phyloP scores from a whole-genome alignment of 2,113 vertebrate species.

The Nibea coibor region DNA sequence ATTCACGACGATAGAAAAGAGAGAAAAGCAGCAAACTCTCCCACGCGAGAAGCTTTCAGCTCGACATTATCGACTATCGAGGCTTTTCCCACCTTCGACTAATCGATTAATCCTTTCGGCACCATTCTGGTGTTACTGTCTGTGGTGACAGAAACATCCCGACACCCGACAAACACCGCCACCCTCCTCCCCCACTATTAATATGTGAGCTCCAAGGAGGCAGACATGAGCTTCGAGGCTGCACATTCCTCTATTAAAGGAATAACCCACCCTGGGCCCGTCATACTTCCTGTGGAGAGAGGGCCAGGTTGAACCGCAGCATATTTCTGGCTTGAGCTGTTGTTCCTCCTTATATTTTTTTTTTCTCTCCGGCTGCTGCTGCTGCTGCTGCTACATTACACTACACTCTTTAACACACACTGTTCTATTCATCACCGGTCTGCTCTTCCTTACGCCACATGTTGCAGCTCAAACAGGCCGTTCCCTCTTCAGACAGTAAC shows the following conservation, averaged over 20 bases:
- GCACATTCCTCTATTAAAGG: conserved; percentile 83
- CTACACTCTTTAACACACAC: conserved; percentile 70
- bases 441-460: conserved; percentile 58
- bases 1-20: too few relatives aligned
- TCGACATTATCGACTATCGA: not conserved
- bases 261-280: conserved; percentile 79
- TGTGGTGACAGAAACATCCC: conserved; percentile 3
- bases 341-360: conserved; percentile 71
- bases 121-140: not conserved
- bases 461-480: conserved; percentile 52
- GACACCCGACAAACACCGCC: not conserved
- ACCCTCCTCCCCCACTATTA: conserved; percentile 51
- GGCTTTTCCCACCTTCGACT: too few relatives aligned
- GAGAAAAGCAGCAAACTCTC: not conserved
- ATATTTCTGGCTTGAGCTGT: conserved; percentile 84
- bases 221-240: conserved; percentile 74
- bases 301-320: conserved; percentile 83
- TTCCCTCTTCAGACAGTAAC: conserved; percentile 48
- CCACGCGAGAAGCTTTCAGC: not conserved
- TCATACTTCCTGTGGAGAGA: conserved; percentile 82
- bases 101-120: not conserved
- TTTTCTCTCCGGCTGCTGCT: conserved; percentile 46
- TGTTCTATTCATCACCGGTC: conserved; percentile 66
- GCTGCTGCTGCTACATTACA: conserved; percentile 68
- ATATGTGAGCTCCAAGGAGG: conserved; percentile 83